phyloP scores from a whole-genome alignment of 2,113 vertebrate genomes.

The Pica pica region DNA sequence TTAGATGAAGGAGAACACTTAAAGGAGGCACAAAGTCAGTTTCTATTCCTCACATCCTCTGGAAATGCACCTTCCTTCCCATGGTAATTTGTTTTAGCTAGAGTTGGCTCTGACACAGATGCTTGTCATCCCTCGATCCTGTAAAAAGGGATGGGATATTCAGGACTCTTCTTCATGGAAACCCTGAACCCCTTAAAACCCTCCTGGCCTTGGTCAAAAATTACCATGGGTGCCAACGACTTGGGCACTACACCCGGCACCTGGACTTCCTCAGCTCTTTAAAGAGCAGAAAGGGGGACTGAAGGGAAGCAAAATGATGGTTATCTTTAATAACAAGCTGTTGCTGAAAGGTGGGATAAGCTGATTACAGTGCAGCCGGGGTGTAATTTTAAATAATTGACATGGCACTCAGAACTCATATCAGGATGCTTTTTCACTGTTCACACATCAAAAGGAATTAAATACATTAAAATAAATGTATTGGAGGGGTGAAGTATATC shows the following conservation, averaged over 20 bases:
- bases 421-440: slow-evolving; percentile 11
- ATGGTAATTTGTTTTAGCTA: not conserved
- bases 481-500: not conserved
- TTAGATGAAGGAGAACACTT: not conserved
- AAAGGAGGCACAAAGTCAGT: not conserved
- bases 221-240: not conserved
- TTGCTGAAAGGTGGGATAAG: slow-evolving; percentile 20
- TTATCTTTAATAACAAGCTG: slow-evolving; percentile 16
- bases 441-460: slow-evolving; percentile 39
- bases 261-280: not conserved
- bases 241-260: not conserved
- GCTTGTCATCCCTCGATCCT: not conserved
- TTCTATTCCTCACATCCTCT: not conserved
- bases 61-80: not conserved
- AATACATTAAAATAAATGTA: slow-evolving; percentile 18
- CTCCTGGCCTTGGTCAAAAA: not conserved
- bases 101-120: not conserved
- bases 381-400: slow-evolving; percentile 43
- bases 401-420: slow-evolving; percentile 4
- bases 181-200: not conserved
- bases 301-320: not conserved
- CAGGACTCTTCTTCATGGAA: not conserved
- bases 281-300: not conserved
- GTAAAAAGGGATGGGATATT: not conserved
- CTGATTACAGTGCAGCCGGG: slow-evolving; percentile 2